phyloP scores from a whole-genome alignment of 1,140 invertebrate species.

The Eurosta solidaginis region DNA sequence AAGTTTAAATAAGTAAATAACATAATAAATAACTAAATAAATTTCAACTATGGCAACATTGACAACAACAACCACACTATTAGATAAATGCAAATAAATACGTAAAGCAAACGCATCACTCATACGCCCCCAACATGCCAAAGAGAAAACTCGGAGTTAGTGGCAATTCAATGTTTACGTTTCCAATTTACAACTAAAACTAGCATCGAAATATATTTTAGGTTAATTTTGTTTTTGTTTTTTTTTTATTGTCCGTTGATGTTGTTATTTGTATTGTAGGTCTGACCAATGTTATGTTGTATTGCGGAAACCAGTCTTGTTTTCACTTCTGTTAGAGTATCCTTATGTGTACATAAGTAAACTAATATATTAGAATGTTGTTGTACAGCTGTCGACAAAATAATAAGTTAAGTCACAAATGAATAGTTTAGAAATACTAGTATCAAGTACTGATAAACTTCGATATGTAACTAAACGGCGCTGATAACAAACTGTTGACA shows the following conservation, averaged over 20 bases:
- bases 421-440: too few relatives aligned
- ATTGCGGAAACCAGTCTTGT: not conserved
- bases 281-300: not conserved
- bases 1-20: constrained; percentile 21
- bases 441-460: too few relatives aligned
- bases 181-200: not conserved
- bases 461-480: too few relatives aligned
- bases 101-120: not conserved
- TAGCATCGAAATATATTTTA: not conserved
- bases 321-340: constrained; percentile 4
- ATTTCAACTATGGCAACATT: not conserved
- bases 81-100: too few relatives aligned
- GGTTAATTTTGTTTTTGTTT: not conserved
- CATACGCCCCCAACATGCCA: not conserved
- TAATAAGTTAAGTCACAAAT: too few relatives aligned
- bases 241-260: not conserved
- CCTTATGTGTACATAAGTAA: constrained; percentile 27
- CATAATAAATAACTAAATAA: not conserved
- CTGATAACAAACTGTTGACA: too few relatives aligned
- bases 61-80: not conserved
- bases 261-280: constrained; percentile 6
- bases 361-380: too few relatives aligned
- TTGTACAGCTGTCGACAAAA: too few relatives aligned
- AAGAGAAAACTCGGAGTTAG: not conserved
- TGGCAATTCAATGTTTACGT: not conserved